Conservation (phyloP, 2,113 vertebrate species). For the Indicator indicator region DNA sequence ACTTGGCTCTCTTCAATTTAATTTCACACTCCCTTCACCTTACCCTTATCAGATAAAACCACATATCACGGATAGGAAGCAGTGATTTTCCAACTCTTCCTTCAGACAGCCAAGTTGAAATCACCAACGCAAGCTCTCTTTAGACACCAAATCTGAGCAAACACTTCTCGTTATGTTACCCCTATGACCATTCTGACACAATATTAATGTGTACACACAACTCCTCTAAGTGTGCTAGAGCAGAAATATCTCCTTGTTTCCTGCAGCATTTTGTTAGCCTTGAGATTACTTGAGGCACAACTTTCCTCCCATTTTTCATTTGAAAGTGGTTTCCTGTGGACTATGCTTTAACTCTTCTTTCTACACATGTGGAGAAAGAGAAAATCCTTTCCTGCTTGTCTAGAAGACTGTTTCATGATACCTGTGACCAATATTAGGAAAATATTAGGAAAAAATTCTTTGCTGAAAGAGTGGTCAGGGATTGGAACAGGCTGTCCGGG, state of each 20-base stretch:
- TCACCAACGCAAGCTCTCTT: neutral
- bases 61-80: neutral
- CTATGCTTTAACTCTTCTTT: neutral
- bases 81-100: neutral
- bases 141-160: neutral
- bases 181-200: neutral
- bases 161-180: neutral
- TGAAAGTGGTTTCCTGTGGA: neutral
- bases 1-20: neutral
- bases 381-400: neutral
- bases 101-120: neutral
- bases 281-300: neutral
- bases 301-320: neutral
- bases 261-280: neutral
- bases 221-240: no score
- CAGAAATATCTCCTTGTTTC: neutral
- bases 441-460: no score
- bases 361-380: neutral
- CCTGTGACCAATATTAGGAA: no score
- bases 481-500: no score
- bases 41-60: neutral
- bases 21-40: neutral
- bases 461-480: no score
- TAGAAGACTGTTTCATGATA: neutral
- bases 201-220: neutral